These are phyloP conservation scores for Chymomyza caudatula DNA, from an alignment of 2,888 invertebrate genomes.

Conservation along the genomic window DNA sequence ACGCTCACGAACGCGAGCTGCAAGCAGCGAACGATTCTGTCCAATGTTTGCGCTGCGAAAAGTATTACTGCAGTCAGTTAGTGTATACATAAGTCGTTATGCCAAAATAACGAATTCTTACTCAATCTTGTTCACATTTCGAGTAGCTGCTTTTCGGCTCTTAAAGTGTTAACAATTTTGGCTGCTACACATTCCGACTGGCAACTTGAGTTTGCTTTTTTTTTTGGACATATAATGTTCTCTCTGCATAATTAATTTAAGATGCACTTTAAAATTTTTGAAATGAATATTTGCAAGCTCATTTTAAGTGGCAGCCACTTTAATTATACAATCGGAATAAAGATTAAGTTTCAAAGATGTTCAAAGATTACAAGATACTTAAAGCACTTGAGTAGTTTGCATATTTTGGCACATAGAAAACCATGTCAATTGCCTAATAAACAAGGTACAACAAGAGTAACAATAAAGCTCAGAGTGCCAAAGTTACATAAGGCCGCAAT, in stretches of 20 bases:
- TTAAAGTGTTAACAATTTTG: slow-evolving; percentile 61
- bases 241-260: slow-evolving; percentile 66
- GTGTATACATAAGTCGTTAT: neutral
- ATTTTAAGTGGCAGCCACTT: slow-evolving; percentile 53
- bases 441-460: neutral
- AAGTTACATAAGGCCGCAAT: neutral
- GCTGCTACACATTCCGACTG: slow-evolving; percentile 12
- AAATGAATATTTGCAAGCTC: slow-evolving; percentile 32
- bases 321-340: slow-evolving; percentile 39
- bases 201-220: neutral
- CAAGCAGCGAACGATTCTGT: too few relatives aligned
- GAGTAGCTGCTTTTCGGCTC: slow-evolving; percentile 62
- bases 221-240: slow-evolving; percentile 36
- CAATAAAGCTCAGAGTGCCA: neutral
- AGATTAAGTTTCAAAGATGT: neutral
- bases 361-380: neutral
- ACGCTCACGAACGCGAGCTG: too few relatives aligned
- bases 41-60: too few relatives aligned
- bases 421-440: neutral
- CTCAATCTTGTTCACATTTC: slow-evolving; percentile 7
- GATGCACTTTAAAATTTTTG: slow-evolving; percentile 47
- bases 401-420: too few relatives aligned
- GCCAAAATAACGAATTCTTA: neutral
- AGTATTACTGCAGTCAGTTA: too few relatives aligned
- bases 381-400: too few relatives aligned